phyloP scores from a whole-genome alignment of 2,113 vertebrate genomes.

The Nettapus auritus region DNA sequence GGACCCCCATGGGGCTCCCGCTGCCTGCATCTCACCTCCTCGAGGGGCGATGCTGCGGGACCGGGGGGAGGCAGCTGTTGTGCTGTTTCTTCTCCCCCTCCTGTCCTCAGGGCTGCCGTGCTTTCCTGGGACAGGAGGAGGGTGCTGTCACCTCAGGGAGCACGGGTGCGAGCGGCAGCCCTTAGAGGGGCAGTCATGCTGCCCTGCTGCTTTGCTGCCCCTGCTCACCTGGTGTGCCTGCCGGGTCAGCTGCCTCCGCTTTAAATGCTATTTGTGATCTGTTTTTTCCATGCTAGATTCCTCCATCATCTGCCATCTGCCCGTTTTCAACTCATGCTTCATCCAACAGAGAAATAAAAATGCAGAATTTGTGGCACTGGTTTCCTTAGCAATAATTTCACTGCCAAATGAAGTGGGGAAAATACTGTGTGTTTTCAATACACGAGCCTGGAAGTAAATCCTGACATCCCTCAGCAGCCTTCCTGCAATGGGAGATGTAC shows the following conservation, averaged over 20 bases:
- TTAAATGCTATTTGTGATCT: not conserved
- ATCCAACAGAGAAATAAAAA: not conserved
- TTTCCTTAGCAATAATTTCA: slow-evolving; percentile 18
- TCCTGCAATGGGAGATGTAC: rapidly evolving
- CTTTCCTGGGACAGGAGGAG: not conserved
- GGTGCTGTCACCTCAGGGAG: not conserved
- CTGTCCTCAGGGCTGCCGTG: rapidly evolving
- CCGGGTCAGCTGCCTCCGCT: rapidly evolving
- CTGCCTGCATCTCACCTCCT: not conserved
- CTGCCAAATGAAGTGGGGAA: not conserved
- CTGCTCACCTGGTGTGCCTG: not conserved
- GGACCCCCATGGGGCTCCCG: not conserved
- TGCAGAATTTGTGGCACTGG: not conserved
- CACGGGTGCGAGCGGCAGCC: rapidly evolving
- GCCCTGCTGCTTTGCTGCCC: not conserved
- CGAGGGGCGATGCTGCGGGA: rapidly evolving
- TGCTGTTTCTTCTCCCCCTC: not conserved
- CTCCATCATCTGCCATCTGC: not conserved
- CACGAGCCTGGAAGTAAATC: not conserved
- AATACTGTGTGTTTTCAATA: not conserved
- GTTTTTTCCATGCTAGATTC: not conserved
- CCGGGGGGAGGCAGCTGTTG: rapidly evolving
- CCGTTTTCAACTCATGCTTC: not conserved
- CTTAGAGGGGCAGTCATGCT: not conserved
- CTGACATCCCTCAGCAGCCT: not conserved